Evolutionary conservation across 2,888 invertebrate species (phyloP).

Genomic region (Xanthia togata): DNA sequence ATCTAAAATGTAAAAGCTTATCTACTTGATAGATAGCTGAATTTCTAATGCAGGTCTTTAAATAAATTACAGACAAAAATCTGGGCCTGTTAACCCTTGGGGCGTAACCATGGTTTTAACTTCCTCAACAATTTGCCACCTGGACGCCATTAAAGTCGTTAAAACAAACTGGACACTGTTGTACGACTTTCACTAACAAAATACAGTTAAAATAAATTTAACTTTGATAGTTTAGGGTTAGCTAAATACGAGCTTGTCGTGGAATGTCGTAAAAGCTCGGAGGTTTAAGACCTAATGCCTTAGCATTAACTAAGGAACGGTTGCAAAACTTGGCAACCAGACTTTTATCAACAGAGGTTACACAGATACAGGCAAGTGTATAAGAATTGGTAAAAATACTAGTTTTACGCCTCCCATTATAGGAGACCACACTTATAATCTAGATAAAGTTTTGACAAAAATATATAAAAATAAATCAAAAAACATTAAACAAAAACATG

Average conservation of each 20-base stretch:
- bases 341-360: not conserved
- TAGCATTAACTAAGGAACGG: not conserved
- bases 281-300: conserved; percentile 26
- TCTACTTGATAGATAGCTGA: too few species aligned
- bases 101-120: conserved; percentile 24
- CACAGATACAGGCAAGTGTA: too few species aligned
- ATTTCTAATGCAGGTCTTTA: not conserved
- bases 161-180: conserved; percentile 37
- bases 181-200: conserved; percentile 51
- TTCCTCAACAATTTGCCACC: conserved; percentile 24
- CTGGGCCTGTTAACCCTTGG: conserved; percentile 3
- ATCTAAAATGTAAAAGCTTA: too few species aligned
- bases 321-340: conserved; percentile 17
- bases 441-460: too few species aligned
- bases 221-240: conserved; percentile 51
- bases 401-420: too few species aligned
- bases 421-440: too few species aligned
- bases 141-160: conserved; percentile 49
- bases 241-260: conserved; percentile 9
- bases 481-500: too few species aligned
- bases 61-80: conserved; percentile 8
- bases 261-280: conserved; percentile 22
- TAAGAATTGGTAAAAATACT: too few species aligned
- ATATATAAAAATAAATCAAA: too few species aligned
- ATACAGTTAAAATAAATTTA: conserved; percentile 44